phyloP scores from a whole-genome alignment of 2,888 invertebrate species.

The Apocheima hispidaria region DNA sequence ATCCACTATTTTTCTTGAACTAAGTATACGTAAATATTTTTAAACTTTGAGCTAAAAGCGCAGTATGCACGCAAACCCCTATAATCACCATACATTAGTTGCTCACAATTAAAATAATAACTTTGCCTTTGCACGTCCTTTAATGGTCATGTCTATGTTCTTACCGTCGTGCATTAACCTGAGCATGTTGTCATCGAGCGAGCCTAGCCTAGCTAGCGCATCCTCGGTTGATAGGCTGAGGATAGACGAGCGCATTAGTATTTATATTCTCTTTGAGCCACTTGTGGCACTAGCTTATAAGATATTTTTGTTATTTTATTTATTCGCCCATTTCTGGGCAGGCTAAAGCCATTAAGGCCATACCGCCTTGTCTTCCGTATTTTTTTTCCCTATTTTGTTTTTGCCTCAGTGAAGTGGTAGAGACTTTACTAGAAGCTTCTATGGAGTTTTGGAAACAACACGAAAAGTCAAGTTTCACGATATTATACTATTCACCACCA shows the following conservation, averaged over 20 bases:
- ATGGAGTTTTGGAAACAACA: too few species aligned
- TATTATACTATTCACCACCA: too few species aligned
- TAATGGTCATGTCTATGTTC: constrained; percentile 51
- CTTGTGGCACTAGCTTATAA: too few species aligned
- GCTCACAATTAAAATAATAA: constrained; percentile 9
- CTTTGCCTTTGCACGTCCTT: constrained; percentile 21
- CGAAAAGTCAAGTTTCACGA: too few species aligned
- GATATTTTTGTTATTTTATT: too few species aligned
- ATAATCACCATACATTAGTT: neutral
- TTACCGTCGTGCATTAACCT: constrained; percentile 52
- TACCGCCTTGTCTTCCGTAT: too few species aligned
- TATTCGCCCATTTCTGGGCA: too few species aligned
- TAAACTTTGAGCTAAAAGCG: neutral
- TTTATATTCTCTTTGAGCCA: too few species aligned
- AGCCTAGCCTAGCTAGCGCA: constrained; percentile 40
- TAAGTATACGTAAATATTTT: neutral
- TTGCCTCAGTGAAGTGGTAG: too few species aligned
- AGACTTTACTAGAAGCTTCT: too few species aligned
- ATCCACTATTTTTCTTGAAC: neutral
- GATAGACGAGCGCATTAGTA: neutral
- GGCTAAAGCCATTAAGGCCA: too few species aligned
- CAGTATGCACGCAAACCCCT: neutral
- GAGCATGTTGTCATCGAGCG: constrained; percentile 35
- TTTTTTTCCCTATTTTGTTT: too few species aligned
- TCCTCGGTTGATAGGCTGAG: constrained; percentile 20